Evolutionary conservation across 2,113 vertebrate species (phyloP).

Genomic region (Odocoileus hemionus): DNA sequence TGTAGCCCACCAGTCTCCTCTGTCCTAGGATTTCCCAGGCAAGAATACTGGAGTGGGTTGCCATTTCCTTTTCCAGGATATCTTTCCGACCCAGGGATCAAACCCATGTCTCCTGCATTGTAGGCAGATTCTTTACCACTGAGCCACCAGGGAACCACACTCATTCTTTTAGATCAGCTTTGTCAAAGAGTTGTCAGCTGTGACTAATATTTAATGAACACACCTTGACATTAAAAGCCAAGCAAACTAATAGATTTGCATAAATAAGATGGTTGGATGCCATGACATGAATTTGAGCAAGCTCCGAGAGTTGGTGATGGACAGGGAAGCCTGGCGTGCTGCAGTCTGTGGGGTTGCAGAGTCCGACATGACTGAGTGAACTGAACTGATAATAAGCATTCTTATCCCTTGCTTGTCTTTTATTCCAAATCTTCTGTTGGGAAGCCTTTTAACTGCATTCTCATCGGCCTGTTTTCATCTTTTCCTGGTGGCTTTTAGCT

Average conservation of each 20-base stretch:
- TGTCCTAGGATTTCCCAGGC: neutral
- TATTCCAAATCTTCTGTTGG: neutral
- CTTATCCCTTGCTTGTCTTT: neutral
- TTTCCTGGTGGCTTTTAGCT: constrained; percentile 20
- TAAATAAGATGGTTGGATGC: neutral
- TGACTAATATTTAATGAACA: constrained; percentile 39
- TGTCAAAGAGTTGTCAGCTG: constrained; percentile 34
- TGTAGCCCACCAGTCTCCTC: neutral
- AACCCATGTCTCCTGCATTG: neutral
- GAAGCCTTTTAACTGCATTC: neutral
- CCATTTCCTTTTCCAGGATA: neutral
- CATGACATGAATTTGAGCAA: neutral
- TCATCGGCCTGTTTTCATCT: constrained; percentile 3
- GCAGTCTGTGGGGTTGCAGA: neutral
- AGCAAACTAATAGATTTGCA: neutral
- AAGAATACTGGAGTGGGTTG: neutral
- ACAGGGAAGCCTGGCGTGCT: neutral
- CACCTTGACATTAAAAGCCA: constrained; percentile 29
- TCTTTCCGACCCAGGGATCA: neutral
- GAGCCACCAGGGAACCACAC: neutral
- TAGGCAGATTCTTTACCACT: neutral
- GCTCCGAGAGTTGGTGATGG: neutral
- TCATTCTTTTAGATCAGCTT: neutral
- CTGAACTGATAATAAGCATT: neutral
- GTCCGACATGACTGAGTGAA: neutral